phyloP scores from a whole-genome alignment of 1,140 invertebrate genomes.

The Drosophila cardini region DNA sequence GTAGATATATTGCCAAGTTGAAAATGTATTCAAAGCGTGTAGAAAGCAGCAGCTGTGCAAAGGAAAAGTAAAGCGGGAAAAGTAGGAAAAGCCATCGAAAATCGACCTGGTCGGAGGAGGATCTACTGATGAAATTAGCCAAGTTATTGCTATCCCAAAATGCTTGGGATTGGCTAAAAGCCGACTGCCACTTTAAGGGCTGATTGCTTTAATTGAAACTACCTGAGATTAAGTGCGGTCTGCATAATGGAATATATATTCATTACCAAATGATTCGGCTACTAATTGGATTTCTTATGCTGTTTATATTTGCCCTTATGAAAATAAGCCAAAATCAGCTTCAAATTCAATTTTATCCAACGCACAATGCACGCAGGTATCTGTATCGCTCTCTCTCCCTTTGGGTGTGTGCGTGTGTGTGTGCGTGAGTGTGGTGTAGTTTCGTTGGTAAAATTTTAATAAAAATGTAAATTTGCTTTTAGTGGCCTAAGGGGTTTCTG shows the following conservation, averaged over 20 bases:
- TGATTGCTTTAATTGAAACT: slow-evolving; percentile 20
- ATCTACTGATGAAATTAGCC: slow-evolving; percentile 30
- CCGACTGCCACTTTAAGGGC: neutral
- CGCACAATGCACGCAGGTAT: slow-evolving; percentile 7
- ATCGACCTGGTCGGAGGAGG: slow-evolving; percentile 16
- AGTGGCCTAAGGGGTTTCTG: slow-evolving; percentile 68
- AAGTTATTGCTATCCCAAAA: slow-evolving; percentile 26
- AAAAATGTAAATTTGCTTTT: slow-evolving; percentile 75
- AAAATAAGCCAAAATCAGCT: slow-evolving; percentile 53
- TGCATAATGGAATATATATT: slow-evolving; percentile 1
- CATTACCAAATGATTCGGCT: slow-evolving; percentile 4
- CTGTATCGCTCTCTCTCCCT: no score
- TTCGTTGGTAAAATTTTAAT: slow-evolving; percentile 67
- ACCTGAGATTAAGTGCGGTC: slow-evolving; percentile 4
- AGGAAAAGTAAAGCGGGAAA: no score
- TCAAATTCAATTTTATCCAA: slow-evolving; percentile 63
- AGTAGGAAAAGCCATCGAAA: slow-evolving; percentile 14
- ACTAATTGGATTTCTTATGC: slow-evolving; percentile 15
- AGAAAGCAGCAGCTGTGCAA: slow-evolving; percentile 54
- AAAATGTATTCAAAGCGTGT: slow-evolving; percentile 66
- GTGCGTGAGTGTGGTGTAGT: slow-evolving; percentile 47
- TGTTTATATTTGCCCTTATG: slow-evolving; percentile 5
- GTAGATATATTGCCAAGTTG: slow-evolving; percentile 75
- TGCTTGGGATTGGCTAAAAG: neutral
- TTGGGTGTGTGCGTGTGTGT: slow-evolving; percentile 4